phyloP scores from a whole-genome alignment of 2,113 vertebrate species.

The Microcebus griseorufus region DNA sequence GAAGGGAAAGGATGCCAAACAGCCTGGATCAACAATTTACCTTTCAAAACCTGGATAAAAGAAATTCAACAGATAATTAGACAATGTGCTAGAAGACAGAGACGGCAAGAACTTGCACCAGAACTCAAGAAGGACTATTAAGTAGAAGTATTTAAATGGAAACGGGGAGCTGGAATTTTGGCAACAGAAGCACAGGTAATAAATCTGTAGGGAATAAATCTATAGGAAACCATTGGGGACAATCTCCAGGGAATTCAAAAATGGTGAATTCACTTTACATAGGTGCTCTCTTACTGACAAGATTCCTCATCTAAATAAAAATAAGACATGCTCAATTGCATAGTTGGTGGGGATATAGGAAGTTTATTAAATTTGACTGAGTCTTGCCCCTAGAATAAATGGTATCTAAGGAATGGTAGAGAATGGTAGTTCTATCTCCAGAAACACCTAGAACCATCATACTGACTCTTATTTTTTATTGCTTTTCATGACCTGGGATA shows the following conservation, averaged over 20 bases:
- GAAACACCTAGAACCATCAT: background rate
- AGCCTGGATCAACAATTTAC: background rate
- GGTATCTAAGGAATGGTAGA: background rate
- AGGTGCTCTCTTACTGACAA: background rate
- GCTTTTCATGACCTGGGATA: background rate
- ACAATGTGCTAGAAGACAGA: background rate
- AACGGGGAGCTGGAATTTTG: background rate
- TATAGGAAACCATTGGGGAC: background rate
- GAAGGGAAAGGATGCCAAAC: background rate
- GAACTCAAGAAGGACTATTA: background rate
- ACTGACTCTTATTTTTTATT: background rate
- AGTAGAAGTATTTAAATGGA: background rate
- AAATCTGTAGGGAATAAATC: background rate
- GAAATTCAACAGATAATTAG: background rate
- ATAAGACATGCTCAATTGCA: background rate
- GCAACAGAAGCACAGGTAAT: background rate
- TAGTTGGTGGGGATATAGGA: background rate
- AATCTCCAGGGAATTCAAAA: background rate
- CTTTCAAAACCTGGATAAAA: background rate
- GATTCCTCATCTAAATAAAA: background rate
- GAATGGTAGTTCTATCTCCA: background rate
- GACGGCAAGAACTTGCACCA: background rate
- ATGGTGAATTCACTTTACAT: background rate
- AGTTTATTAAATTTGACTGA: background rate
- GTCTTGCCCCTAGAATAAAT: background rate